Percentiles rank a stretch among this genome's conserved stretches.
phyloP scores from a whole-genome alignment of 2,888 invertebrate genomes.

The Cephus runcator region DNA sequence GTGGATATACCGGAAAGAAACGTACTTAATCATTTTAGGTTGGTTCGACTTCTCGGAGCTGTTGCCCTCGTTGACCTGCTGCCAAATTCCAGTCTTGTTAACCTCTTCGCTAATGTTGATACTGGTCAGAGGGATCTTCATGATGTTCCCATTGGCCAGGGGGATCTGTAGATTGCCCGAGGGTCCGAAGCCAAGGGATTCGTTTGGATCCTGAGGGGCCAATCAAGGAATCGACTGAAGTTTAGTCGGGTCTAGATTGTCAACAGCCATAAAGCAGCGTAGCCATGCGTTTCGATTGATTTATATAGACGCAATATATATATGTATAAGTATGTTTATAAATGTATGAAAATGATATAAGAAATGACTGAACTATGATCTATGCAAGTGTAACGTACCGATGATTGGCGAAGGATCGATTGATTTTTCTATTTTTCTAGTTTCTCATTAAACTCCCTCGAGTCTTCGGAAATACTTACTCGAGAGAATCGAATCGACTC shows the following conservation, averaged over 20 bases:
- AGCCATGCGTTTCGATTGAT: conserved; percentile 34
- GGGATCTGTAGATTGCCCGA: conserved; percentile 85
- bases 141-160: conserved; percentile 87
- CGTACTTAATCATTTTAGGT: conserved; percentile 55
- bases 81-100: conserved; percentile 93
- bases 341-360: neutral
- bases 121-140: conserved; percentile 86
- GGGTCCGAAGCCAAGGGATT: conserved; percentile 54
- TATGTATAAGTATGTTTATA: neutral
- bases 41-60: conserved; percentile 64
- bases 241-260: conserved; percentile 13
- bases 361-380: neutral
- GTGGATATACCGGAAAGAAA: conserved; percentile 12
- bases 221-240: conserved; percentile 19
- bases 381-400: conserved; percentile 43
- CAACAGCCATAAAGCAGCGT: neutral
- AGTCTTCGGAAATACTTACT: neutral
- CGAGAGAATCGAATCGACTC: neutral
- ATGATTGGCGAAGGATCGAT: conserved; percentile 40
- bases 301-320: neutral
- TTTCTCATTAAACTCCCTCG: neutral
- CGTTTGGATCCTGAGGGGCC: conserved; percentile 54
- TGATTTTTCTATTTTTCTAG: neutral
- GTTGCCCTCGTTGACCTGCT: conserved; percentile 83
- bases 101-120: conserved; percentile 95